Evolutionary conservation across 2,888 invertebrate genomes (phyloP), one percentile per base, ranked within the genome.

Genomic region (Subacronicta megacephala): DNA sequence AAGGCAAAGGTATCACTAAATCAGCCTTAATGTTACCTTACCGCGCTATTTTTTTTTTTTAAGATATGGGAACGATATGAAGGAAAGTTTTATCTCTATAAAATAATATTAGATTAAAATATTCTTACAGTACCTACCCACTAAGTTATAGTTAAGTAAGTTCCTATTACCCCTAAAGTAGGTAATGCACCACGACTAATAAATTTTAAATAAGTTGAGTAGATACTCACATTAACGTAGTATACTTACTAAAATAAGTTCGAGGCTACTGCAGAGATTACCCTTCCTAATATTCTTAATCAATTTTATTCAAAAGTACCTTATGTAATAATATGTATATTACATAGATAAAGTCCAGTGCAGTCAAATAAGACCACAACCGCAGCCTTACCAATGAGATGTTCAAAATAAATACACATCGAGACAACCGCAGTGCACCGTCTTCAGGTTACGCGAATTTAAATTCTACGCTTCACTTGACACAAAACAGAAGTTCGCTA

Each of bases 401-500:
- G 50, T 71, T 67, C 47, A 70, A 60, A 68, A 60, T 59, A 72
- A 73, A 73, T 57, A 69, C 60, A 73, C 70, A 55, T 67, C 60
- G 52, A 29, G 29, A 49, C 55, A 13, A 60, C 75, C 55, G 68
- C 68, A 68, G 57, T 75, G 72, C 68, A 72, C 49, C 60, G 56
- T 62, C 67, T 49, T 43, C 45, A 57, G 51, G 58, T 60, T 54
- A 65, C 60, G 46, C 60, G 61, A 74, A 70, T 77, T 77, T 75
- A 73, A 74, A 77, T 77, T 75, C 75, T 62, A 62, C 75, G 71
- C 67, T 75, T 66, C 72, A 77, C 76, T 77, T 66, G 65, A 70
- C 68, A 75, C 64, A 76, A 67, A 77, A 73, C 75, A 71, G 75
- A 75, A 77, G 60, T 77, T 75, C 66, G 60, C 66, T 68, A 77